Evolutionary conservation across 2,888 invertebrate genomes (phyloP), one percentile per base, ranked within the genome.

Genomic region (Acleris sparsana): DNA sequence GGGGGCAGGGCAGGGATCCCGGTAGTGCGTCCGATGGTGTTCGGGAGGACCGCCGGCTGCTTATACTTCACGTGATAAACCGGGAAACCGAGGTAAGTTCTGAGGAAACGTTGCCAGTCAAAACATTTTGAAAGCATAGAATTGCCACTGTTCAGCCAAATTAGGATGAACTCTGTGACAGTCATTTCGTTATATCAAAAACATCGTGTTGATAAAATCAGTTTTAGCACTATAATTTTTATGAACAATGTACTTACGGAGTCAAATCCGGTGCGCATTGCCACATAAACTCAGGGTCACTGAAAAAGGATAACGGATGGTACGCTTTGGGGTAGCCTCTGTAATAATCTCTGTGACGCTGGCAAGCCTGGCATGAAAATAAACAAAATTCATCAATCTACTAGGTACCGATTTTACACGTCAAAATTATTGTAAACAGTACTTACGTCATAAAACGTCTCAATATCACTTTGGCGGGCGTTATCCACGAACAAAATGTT

Each of bases 321-420:
- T 94, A 74, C 2, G 90, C 86, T 61, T 93, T 94, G 2, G 93
- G 85, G 68, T 93, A 93, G 51, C 95, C 94, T 80, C 93, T 93
- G 76, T 95, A 95, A 76, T 94, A 94, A 74, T 94, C 93, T 67
- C 95, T 88, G 70, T 94, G 94, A 43, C 92, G 83, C 77, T 95
- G 95, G 68, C 92, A 90, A 29, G 92, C 91, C 94, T 95, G 77
- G 25, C 75, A 60, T 13, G 17, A 17, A 53, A 49, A 25, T 20
- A 52, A 49, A 48, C 44, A 52, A 49, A 48, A 29, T n/a, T n/a
- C 17, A 59, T 13, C 6, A 9, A 18, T 43, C 11, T 22, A 20
- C 16, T 33, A 18, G 55, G 17, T 20, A 25, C 20, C 17, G 9
- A 20, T 18, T 20, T 7, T 17, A 33, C 33, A 33, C 4, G 53